Base-by-base conservation (phyloP, 2,113 vertebrate genomes). In the Hylia prasina region DNA sequence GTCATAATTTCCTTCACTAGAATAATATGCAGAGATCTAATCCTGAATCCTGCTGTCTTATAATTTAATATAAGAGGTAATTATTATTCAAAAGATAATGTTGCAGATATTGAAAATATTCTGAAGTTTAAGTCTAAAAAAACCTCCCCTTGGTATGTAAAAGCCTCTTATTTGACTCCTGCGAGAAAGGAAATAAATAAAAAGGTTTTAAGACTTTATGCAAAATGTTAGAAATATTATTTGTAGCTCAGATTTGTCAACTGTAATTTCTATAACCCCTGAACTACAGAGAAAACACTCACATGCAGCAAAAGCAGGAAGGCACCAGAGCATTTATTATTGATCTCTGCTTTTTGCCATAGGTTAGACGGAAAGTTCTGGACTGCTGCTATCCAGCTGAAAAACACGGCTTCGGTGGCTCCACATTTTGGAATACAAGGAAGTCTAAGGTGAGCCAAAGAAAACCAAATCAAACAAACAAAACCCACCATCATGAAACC, bases 1-100 rank as follows among this genome's bases (percentile, higher is more conserved):
- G 98, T 98, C 98, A 98, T 98, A 98, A 98, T 99, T 98, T 98
- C 98, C 98, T 97, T 98, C 98, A 97, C 98, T 98, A 97, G 97
- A 98, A 98, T 98, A 98, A 98, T 98, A 98, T 95, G 97, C 96
- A 97, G 97, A 98, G 97, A 98, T 98, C 97, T 97, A 97, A 98
- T 98, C 97, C 98, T 98, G 98, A 98, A 98, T 98, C 97, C 98
- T 97, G 97, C 97, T 97, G 96, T 98, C 97, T 98, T 98, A 98
- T 97, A 98, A 98, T 98, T 98, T 98, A 98, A 98, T 98, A 98
- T 97, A 98, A 98, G 97, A 98, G 96, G 97, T 97, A 97, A 98
- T 98, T 98, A 98, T 98, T 98, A 98, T 98, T 98, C 97, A 98
- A 98, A 98, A 98, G 97, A 98, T 98, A 98, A 97, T 97, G 97